Conservation (phyloP, 1,140 invertebrate genomes). For the Hetaerina americana region DNA sequence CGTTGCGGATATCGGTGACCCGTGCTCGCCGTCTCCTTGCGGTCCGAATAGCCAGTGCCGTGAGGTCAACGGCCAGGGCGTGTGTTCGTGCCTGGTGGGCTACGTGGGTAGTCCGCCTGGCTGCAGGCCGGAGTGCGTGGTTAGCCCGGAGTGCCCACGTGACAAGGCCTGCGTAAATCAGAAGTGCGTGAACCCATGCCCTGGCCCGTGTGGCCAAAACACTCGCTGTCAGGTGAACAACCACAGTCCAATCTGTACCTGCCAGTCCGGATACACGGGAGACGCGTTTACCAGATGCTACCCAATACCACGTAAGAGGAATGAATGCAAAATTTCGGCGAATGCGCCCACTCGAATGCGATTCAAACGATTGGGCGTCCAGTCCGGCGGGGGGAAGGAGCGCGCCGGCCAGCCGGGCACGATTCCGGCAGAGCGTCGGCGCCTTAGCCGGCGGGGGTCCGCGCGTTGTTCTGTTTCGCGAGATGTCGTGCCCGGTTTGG, state of each 20-base stretch:
- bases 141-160: slow-evolving; percentile 25
- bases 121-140: slow-evolving; percentile 26
- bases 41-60: slow-evolving; percentile 29
- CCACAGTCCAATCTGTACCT: slow-evolving; percentile 19
- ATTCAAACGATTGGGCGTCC: background rate
- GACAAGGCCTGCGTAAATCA: slow-evolving; percentile 40
- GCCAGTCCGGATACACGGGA: slow-evolving; percentile 18
- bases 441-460: background rate
- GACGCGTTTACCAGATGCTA: slow-evolving; percentile 21
- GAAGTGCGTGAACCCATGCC: slow-evolving; percentile 52
- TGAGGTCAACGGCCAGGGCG: slow-evolving; percentile 20
- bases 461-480: no score
- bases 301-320: slow-evolving; percentile 20
- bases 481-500: slow-evolving; percentile 25
- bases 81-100: slow-evolving; percentile 19
- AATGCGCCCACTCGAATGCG: background rate
- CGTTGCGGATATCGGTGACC: slow-evolving; percentile 17
- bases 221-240: slow-evolving; percentile 24
- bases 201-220: slow-evolving; percentile 31
- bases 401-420: no score
- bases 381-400: background rate
- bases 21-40: slow-evolving; percentile 29
- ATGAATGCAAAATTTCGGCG: background rate
- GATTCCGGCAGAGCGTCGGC: background rate
- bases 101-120: slow-evolving; percentile 20